Percentiles rank a stretch among this genome's conserved stretches.
Evolutionary conservation across 2,888 invertebrate species (phyloP).

Genomic region (Coenonympha arcania): DNA sequence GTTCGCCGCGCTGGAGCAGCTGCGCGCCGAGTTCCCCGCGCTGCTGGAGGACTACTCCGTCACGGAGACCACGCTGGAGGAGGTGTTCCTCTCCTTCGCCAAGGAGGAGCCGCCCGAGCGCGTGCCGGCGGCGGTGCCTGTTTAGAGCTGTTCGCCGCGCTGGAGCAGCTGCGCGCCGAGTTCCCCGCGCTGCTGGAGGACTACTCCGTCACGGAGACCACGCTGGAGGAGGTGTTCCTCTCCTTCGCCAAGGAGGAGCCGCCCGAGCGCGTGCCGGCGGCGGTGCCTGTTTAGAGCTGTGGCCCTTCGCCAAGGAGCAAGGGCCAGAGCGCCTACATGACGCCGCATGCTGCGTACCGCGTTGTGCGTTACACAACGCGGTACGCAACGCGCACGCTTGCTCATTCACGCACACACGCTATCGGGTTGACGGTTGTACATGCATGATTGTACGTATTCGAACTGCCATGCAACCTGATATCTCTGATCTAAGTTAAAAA

Average conservation of each 20-base stretch:
- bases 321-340: too few species aligned
- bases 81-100: conserved; percentile 77
- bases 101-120: conserved; percentile 25
- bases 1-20: conserved; percentile 75
- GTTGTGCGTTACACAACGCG: too few species aligned
- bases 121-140: neutral
- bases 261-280: neutral
- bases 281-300: conserved; percentile 60
- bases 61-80: conserved; percentile 85
- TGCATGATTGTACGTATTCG: too few species aligned
- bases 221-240: conserved; percentile 84
- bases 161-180: conserved; percentile 68
- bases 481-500: too few species aligned
- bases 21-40: conserved; percentile 51
- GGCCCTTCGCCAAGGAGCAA: conserved; percentile 48
- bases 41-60: conserved; percentile 83
- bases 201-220: conserved; percentile 85
- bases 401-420: too few species aligned
- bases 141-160: conserved; percentile 74
- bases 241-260: conserved; percentile 44
- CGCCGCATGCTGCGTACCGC: too few species aligned
- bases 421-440: too few species aligned
- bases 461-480: too few species aligned
- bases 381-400: too few species aligned
- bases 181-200: conserved; percentile 76